phyloP scores from a whole-genome alignment of 2,113 vertebrate genomes.

The Protobothrops flavoviridis region DNA sequence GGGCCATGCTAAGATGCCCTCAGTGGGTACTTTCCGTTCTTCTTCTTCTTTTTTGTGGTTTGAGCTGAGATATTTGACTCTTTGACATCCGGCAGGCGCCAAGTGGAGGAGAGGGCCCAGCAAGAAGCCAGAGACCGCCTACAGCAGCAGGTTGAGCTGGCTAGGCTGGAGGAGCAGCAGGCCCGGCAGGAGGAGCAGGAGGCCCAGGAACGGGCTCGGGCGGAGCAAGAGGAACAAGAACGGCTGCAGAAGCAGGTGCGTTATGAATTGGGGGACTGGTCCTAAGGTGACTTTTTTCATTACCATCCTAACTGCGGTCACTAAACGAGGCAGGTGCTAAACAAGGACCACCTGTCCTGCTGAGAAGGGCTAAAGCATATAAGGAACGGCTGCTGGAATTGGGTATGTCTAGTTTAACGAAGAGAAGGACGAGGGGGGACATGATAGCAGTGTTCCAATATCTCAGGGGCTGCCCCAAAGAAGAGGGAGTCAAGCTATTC shows the following conservation, averaged over 20 bases:
- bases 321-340: not conserved
- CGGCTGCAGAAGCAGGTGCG: slow-evolving; percentile 89
- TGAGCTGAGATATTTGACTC: not conserved
- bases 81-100: slow-evolving; percentile 62
- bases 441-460: no score
- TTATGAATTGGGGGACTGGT: not conserved
- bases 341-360: not conserved
- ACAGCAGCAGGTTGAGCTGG: slow-evolving; percentile 77
- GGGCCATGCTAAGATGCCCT: not conserved
- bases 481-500: no score
- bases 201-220: slow-evolving; percentile 74
- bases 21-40: accelerated
- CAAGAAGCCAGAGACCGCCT: slow-evolving; percentile 79
- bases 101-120: slow-evolving; percentile 77
- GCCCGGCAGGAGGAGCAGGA: slow-evolving; percentile 69
- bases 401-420: no score
- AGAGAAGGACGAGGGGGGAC: no score
- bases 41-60: not conserved
- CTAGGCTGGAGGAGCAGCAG: slow-evolving; percentile 70
- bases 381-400: no score
- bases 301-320: not conserved
- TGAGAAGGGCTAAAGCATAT: no score
- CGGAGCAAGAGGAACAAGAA: slow-evolving; percentile 83
- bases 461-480: no score
- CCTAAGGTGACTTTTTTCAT: not conserved